Percentiles rank a stretch among this genome's conserved stretches.
Evolutionary conservation across 2,888 invertebrate species (phyloP).

Genomic region (Lottia gigantea): DNA sequence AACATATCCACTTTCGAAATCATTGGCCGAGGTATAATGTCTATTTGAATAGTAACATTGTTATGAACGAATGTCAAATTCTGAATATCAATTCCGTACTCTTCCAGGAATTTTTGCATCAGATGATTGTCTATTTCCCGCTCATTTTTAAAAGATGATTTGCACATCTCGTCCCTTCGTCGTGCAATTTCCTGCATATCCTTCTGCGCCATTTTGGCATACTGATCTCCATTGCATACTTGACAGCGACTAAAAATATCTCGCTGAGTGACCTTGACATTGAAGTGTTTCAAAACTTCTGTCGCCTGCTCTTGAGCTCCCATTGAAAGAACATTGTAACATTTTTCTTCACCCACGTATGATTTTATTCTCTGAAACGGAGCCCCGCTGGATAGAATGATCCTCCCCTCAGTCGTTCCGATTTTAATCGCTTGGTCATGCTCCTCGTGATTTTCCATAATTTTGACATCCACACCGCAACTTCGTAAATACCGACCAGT

Average conservation of each 20-base stretch:
- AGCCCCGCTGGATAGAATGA: conserved; percentile 73
- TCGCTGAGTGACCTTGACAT: conserved; percentile 74
- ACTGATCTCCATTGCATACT: conserved; percentile 55
- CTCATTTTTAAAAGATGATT: no score
- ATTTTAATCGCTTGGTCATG: conserved; percentile 72
- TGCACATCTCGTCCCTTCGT: conserved; percentile 15
- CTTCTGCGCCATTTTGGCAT: conserved; percentile 39
- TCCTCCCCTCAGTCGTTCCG: conserved; percentile 70
- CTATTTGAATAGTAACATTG: conserved; percentile 35
- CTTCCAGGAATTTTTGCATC: conserved; percentile 60
- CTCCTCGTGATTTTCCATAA: conserved; percentile 70
- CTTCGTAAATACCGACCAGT: conserved; percentile 76
- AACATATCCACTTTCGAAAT: conserved; percentile 72
- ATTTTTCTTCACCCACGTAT: conserved; percentile 73
- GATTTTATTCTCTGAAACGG: conserved; percentile 64
- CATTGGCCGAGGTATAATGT: conserved; percentile 70
- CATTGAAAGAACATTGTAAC: conserved; percentile 73
- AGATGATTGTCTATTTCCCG: not conserved
- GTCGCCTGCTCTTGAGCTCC: conserved; percentile 74
- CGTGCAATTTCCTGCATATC: conserved; percentile 33
- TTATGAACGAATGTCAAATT: conserved; percentile 30
- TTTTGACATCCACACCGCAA: conserved; percentile 75
- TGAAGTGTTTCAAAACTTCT: conserved; percentile 77
- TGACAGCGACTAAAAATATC: conserved; percentile 81
- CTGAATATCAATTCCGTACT: conserved; percentile 42